Evolutionary conservation across 2,797 vertebrate genomes (phyloP).

Genomic region (Cyprinella venusta): DNA sequence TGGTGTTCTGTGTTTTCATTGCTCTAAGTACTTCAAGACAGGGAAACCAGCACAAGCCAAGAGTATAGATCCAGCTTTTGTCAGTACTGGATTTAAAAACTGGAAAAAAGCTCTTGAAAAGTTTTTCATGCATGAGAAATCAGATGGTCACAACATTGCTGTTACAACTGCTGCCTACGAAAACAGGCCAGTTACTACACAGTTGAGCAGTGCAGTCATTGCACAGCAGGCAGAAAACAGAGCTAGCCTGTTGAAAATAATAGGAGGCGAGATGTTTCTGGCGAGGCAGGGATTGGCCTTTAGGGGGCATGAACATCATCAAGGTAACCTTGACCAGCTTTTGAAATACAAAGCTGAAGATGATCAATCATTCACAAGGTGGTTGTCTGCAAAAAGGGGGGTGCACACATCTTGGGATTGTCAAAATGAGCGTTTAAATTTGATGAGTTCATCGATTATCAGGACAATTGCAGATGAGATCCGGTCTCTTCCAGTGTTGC

Average conservation of each 20-base stretch:
- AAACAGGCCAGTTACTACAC: too few species aligned
- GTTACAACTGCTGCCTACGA: too few species aligned
- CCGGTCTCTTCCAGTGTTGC: conserved; percentile 25
- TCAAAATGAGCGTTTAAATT: neutral
- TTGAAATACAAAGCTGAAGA: conserved; percentile 48
- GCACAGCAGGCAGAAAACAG: too few species aligned
- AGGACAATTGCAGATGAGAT: conserved; percentile 41
- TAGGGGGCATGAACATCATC: conserved; percentile 43
- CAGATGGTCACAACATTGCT: conserved; percentile 29
- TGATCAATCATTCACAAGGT: conserved; percentile 30
- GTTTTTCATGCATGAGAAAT: neutral
- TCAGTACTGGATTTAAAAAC: neutral
- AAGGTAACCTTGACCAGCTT: conserved; percentile 49
- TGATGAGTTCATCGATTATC: conserved; percentile 46
- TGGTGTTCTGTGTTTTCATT: too few species aligned
- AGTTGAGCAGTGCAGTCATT: too few species aligned
- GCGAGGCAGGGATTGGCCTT: conserved; percentile 47
- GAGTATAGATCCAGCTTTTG: neutral
- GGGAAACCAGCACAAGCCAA: too few species aligned
- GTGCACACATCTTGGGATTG: neutral
- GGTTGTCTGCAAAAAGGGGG: conserved; percentile 14
- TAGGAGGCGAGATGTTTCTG: conserved; percentile 26
- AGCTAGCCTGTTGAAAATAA: too few species aligned
- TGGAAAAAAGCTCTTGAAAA: neutral
- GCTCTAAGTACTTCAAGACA: too few species aligned